Evolutionary conservation across 2,797 vertebrate genomes (phyloP).

Genomic region (Sebastes ruberrimus): DNA sequence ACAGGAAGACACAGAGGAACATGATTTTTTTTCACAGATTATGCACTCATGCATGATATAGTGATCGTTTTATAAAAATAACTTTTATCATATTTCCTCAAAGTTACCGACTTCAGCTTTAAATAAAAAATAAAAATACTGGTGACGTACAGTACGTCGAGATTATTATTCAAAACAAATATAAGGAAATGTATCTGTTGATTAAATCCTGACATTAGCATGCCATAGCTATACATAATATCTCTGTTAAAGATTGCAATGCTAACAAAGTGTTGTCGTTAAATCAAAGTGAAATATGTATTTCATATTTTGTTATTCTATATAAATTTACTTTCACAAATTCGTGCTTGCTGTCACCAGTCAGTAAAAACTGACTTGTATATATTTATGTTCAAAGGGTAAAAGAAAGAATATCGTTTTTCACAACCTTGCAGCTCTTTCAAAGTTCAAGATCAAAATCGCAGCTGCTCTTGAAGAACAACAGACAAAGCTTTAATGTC

Average conservation of each 20-base stretch:
- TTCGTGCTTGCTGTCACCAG: neutral
- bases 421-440: conserved; percentile 7
- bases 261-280: neutral
- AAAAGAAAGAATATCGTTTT: neutral
- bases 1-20: too few relatives aligned
- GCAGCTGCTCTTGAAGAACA: conserved; percentile 24
- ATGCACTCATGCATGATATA: too few relatives aligned
- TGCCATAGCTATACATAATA: neutral
- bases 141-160: too few relatives aligned
- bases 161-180: neutral
- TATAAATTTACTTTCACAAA: neutral
- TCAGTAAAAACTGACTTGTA: neutral
- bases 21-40: too few relatives aligned
- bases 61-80: too few relatives aligned
- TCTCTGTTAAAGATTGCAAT: neutral
- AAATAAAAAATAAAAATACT: neutral
- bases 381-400: conserved; percentile 29
- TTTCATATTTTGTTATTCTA: neutral
- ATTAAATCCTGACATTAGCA: neutral
- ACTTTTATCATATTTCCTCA: too few relatives aligned
- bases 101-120: too few relatives aligned
- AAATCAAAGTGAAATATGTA: neutral
- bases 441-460: conserved; percentile 28
- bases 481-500: conserved; percentile 36
- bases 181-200: neutral